A percentile compares a stretch with the other conserved stretches of the same genome.
Conservation (phyloP, 2,888 invertebrate species). For the Cetonia aurata region DNA sequence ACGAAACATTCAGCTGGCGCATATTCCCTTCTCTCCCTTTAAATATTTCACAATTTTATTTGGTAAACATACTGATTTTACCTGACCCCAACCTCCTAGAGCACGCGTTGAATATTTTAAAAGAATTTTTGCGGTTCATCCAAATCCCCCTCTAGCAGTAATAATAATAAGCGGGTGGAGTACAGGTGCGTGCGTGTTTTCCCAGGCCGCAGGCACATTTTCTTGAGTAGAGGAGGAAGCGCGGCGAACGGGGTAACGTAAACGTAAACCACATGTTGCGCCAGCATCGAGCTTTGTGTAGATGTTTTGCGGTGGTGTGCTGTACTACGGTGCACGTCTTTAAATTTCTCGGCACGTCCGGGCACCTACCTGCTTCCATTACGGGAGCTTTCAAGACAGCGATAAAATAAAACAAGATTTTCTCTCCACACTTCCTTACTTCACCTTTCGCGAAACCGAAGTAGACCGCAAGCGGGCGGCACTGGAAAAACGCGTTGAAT, state of each 20-base stretch:
- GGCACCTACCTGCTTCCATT: slow-evolving; percentile 53
- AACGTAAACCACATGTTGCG: slow-evolving; percentile 55
- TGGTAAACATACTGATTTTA: slow-evolving; percentile 37
- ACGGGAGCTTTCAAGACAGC: slow-evolving; percentile 52
- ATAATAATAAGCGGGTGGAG: slow-evolving; percentile 36
- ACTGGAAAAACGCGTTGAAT: slow-evolving; percentile 21
- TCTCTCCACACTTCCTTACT: slow-evolving; percentile 39
- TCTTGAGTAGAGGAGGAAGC: slow-evolving; percentile 19
- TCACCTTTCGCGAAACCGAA: slow-evolving; percentile 34
- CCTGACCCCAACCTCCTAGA: slow-evolving; percentile 22
- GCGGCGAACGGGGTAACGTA: slow-evolving; percentile 43
- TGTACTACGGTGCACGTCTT: slow-evolving; percentile 50
- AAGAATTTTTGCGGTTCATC: slow-evolving; percentile 40
- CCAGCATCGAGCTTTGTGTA: slow-evolving; percentile 39
- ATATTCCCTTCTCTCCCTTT: slow-evolving; percentile 7
- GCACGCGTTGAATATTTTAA: slow-evolving; percentile 33
- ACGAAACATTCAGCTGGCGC: slow-evolving; percentile 5
- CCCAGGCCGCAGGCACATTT: slow-evolving; percentile 38
- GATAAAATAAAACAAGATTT: slow-evolving; percentile 53
- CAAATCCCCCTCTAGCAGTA: slow-evolving; percentile 29
- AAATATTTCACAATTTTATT: slow-evolving; percentile 34
- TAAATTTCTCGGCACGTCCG: slow-evolving; percentile 54
- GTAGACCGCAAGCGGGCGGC: slow-evolving; percentile 13
- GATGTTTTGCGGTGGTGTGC: slow-evolving; percentile 23
- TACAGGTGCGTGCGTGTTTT: slow-evolving; percentile 37